Evolutionary conservation across 2,113 vertebrate species (phyloP).

Genomic region (Barbus barbus): DNA sequence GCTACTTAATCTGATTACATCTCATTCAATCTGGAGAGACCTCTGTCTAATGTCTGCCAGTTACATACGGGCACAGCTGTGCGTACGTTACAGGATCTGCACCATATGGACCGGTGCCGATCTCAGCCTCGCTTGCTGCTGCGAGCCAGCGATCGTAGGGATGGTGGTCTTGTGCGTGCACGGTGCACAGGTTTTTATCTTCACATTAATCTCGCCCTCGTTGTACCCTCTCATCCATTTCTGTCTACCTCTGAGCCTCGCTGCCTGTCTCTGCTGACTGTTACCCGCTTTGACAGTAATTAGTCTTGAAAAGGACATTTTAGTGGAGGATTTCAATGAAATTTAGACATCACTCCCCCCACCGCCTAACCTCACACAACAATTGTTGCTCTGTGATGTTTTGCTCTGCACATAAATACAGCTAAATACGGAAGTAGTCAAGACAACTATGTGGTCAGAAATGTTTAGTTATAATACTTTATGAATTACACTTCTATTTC

Average conservation of each 20-base stretch:
- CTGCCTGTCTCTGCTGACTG: slow-evolving; percentile 62
- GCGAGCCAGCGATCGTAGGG: background rate
- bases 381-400: background rate
- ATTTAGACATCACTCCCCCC: slow-evolving; percentile 62
- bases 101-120: slow-evolving; percentile 48
- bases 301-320: slow-evolving; percentile 78
- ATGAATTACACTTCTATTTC: background rate
- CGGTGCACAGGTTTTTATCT: slow-evolving; percentile 39
- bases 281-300: slow-evolving; percentile 73
- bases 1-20: slow-evolving; percentile 61
- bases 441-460: background rate
- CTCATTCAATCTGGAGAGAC: slow-evolving; percentile 56
- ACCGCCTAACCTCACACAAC: background rate
- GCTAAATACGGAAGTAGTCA: background rate
- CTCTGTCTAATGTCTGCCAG: slow-evolving; percentile 50
- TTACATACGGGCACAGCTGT: slow-evolving; percentile 54
- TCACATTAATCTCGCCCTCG: slow-evolving; percentile 59
- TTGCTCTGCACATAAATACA: background rate
- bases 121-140: slow-evolving; percentile 6
- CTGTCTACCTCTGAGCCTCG: slow-evolving; percentile 49
- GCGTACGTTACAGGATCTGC: slow-evolving; percentile 45
- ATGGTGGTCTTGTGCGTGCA: background rate
- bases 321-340: slow-evolving; percentile 69
- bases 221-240: slow-evolving; percentile 37
- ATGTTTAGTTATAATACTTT: background rate